Conservation (phyloP, 2,888 invertebrate species). For the Hemistola chrysoprasaria region DNA sequence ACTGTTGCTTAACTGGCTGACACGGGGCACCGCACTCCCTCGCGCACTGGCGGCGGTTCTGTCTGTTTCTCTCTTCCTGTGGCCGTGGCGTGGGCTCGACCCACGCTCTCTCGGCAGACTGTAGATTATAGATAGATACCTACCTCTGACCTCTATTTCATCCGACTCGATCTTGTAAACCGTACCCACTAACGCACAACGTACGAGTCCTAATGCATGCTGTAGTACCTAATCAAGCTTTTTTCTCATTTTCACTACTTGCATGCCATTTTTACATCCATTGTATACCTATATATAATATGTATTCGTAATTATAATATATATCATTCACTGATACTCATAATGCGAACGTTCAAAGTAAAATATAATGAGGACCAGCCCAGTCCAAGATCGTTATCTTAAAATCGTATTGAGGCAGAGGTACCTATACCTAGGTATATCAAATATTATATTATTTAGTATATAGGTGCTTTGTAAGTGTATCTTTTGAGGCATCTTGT, state of each 20-base stretch:
- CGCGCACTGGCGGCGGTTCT: conserved; percentile 81
- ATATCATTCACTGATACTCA: conserved; percentile 10
- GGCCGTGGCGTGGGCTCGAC: conserved; percentile 78
- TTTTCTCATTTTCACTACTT: conserved; percentile 21
- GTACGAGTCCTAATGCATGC: conserved; percentile 26
- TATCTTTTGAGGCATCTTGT: conserved; percentile 13
- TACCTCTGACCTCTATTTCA: conserved; percentile 17
- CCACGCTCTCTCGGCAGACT: conserved; percentile 68
- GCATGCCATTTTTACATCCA: conserved; percentile 26
- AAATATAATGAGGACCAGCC: conserved; percentile 8
- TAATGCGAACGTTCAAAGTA: conserved; percentile 14
- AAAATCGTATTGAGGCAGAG: too few species aligned
- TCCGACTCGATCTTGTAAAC: conserved; percentile 14
- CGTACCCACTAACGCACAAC: conserved; percentile 24
- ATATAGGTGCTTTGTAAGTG: conserved; percentile 25
- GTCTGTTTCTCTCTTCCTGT: conserved; percentile 83
- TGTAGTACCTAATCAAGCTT: conserved; percentile 19
- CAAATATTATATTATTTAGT: conserved; percentile 8
- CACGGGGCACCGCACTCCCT: conserved; percentile 72
- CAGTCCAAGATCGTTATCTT: too few species aligned
- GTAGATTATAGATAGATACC: conserved; percentile 45
- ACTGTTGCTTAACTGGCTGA: conserved; percentile 74
- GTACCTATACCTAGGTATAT: too few species aligned
- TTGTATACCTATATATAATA: conserved; percentile 15
- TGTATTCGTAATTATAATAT: conserved; percentile 12